Base-by-base conservation (phyloP, 2,888 invertebrate genomes). In the Hipparchia semele region DNA sequence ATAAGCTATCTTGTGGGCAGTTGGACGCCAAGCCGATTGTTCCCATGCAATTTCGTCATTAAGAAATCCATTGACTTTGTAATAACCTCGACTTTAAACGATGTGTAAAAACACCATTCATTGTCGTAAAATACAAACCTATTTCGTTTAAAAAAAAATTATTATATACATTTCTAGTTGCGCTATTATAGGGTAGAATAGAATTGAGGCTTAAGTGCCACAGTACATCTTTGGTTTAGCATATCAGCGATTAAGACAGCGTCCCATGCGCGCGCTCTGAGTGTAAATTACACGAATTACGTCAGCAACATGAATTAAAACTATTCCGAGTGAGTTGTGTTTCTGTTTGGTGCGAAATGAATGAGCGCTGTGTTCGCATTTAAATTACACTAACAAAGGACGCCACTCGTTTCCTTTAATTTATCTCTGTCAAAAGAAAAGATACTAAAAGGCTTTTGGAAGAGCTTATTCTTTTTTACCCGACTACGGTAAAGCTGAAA, bases 261-360 rank as follows among this genome's bases (percentile, higher is more conserved):
- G 71, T 76, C 74, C 73, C 60, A 69, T 73, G 71, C 54, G 68
- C 76, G 65, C 70, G 70, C 74, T 69, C 68, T 66, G 53, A 68
- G 71, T 72, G 70, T 74, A 72, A 76, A 74, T 76, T 71, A 64
- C 70, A 7, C 49, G 61, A 70, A 76, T 76, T 76, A 74, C 70
- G 54, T 51, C 60, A 68, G n/a, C 54, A 75, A 60, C 66, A 61
- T 60, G 71, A 73, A 73, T 73, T 75, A 58, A 68, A 73, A 71
- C 66, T 72, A 71, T 75, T 71, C 65, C 13, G 67, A 68, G 68
- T 70, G 69, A 49, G 56, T 23, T 46, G 56, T 59, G 49, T 61
- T 53, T 13, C 12, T 69, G 61, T 61, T 67, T 54, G 13, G 51
- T 49, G 60, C 6, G 51, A 33, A 65, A 62, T 61, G n/a, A 23